A percentile compares a stretch with the other conserved stretches of the same genome.
These are phyloP conservation scores for Phalera bucephala DNA, from an alignment of 2,888 invertebrate genomes.

Conservation along the genomic window DNA sequence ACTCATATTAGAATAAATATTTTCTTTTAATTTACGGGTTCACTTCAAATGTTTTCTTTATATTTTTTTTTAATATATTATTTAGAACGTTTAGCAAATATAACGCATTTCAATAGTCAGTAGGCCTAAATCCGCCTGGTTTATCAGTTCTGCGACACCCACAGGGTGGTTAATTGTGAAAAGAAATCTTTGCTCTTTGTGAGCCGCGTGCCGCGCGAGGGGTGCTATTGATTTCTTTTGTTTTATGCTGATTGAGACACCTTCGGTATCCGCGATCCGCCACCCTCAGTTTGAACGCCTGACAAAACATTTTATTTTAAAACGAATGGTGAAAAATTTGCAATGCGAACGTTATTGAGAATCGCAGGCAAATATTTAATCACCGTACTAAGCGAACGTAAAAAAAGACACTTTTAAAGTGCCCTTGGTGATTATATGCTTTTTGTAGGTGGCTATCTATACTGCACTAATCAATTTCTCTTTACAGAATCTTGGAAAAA, in stretches of 20 bases:
- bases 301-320: slow-evolving; percentile 74
- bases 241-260: slow-evolving; percentile 84
- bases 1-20: too few species aligned
- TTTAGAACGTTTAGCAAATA: too few species aligned
- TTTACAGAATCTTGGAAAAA: too few species aligned
- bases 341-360: slow-evolving; percentile 38
- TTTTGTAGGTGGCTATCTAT: too few species aligned
- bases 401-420: too few species aligned
- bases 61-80: too few species aligned
- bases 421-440: too few species aligned
- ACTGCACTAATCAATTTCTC: too few species aligned
- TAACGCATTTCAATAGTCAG: slow-evolving; percentile 39
- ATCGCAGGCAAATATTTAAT: slow-evolving; percentile 7
- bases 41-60: too few species aligned
- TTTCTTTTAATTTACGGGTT: too few species aligned
- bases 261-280: slow-evolving; percentile 66
- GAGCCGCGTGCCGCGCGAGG: slow-evolving; percentile 61
- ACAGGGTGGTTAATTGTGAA: slow-evolving; percentile 80
- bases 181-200: slow-evolving; percentile 83
- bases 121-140: slow-evolving; percentile 59
- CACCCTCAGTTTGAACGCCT: slow-evolving; percentile 62
- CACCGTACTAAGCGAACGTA: too few species aligned
- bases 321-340: slow-evolving; percentile 59
- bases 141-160: slow-evolving; percentile 71
- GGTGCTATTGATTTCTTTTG: slow-evolving; percentile 82